A percentile compares a stretch with the other conserved stretches of the same genome.
Conservation (phyloP, 2,888 invertebrate genomes). For the Eumacrocentrus americanus region DNA sequence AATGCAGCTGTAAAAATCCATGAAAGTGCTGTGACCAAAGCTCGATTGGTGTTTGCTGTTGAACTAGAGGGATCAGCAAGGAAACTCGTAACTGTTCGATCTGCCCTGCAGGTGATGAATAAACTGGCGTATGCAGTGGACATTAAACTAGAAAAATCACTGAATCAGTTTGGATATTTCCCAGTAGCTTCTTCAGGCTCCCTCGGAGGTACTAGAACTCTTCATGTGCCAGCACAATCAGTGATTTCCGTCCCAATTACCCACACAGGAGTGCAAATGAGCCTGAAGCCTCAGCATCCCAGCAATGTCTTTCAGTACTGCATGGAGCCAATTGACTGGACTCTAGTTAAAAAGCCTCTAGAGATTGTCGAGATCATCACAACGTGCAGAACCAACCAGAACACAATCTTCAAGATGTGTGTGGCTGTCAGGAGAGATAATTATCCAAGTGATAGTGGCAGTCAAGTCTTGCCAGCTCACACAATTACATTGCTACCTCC, state of each 20-base stretch:
- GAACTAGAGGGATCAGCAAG: conserved; percentile 91
- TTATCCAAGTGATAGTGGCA: conserved; percentile 73
- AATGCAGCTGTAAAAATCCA: conserved; percentile 44
- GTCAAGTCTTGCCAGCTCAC: conserved; percentile 79
- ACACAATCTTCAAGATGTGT: conserved; percentile 71
- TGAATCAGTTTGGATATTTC: conserved; percentile 57
- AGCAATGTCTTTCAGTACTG: conserved; percentile 66
- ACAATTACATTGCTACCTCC: conserved; percentile 85
- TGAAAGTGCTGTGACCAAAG: conserved; percentile 57
- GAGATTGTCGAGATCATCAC: conserved; percentile 54
- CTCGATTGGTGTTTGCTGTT: conserved; percentile 89
- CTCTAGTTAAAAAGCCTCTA: conserved; percentile 63
- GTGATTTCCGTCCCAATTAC: conserved; percentile 78
- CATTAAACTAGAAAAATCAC: conserved; percentile 71
- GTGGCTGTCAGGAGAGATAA: conserved; percentile 80
- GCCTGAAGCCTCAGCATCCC: conserved; percentile 72
- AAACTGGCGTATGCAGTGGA: conserved; percentile 75
- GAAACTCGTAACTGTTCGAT: conserved; percentile 90
- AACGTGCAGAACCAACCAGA: conserved; percentile 55
- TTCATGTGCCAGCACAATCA: conserved; percentile 64
- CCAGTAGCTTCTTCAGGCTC: not conserved
- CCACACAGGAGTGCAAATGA: conserved; percentile 76
- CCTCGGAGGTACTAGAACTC: conserved; percentile 39
- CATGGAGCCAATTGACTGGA: conserved; percentile 69
- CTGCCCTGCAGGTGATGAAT: conserved; percentile 84